Conservation (phyloP, 2,888 invertebrate genomes). For the Epicampocera succincta region DNA sequence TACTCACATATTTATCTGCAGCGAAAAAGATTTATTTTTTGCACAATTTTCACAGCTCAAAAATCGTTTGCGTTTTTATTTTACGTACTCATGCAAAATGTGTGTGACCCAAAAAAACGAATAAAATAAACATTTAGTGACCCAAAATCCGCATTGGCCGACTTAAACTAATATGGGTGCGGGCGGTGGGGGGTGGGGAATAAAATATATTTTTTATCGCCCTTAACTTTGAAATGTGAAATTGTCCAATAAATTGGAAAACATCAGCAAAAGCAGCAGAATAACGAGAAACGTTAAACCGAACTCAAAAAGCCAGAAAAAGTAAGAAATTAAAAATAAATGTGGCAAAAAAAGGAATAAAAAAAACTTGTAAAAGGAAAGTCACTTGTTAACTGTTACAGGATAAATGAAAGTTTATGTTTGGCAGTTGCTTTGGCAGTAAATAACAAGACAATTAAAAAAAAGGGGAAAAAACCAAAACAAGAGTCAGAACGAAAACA, state of each 20-base stretch:
- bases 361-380: not conserved
- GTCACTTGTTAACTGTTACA: constrained; percentile 8
- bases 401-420: not conserved
- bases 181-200: too few relatives aligned
- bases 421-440: not conserved
- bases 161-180: not conserved
- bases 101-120: not conserved
- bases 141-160: not conserved
- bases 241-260: constrained; percentile 23
- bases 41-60: too few relatives aligned
- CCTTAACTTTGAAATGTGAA: constrained; percentile 6
- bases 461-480: not conserved
- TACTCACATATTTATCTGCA: too few relatives aligned
- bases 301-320: constrained; percentile 8
- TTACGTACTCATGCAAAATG: not conserved
- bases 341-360: not conserved
- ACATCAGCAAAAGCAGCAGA: not conserved
- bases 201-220: constrained; percentile 12
- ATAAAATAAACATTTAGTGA: not conserved
- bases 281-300: not conserved
- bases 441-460: constrained; percentile 13
- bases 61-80: too few relatives aligned
- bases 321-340: not conserved
- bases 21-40: too few relatives aligned
- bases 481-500: not conserved